Evolutionary conservation across 1,140 invertebrate species (phyloP).

Genomic region (Drosophila ficusphila): DNA sequence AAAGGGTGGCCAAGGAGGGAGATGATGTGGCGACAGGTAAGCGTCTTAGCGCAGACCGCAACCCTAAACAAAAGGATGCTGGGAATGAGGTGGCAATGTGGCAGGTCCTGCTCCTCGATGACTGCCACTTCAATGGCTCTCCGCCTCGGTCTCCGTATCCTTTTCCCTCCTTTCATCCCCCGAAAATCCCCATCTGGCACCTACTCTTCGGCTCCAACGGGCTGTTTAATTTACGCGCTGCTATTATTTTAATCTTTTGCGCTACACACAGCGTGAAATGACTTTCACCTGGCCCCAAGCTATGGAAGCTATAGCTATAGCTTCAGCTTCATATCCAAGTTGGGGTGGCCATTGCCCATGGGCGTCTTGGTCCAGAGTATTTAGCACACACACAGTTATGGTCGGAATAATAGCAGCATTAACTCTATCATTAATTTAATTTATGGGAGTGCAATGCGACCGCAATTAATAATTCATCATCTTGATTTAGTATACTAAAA

Average conservation of each 20-base stretch:
- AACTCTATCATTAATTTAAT: not conserved
- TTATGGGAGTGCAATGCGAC: not conserved
- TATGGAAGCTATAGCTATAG: conserved; percentile 7
- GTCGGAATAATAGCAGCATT: conserved; percentile 8
- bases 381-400: conserved; percentile 54
- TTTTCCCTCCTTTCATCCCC: not conserved
- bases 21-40: conserved; percentile 53
- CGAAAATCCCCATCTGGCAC: not conserved
- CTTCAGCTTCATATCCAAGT: conserved; percentile 5
- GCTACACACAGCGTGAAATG: conserved; percentile 80
- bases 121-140: conserved; percentile 42
- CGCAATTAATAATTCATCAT: not conserved
- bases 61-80: conserved; percentile 65
- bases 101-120: conserved; percentile 41
- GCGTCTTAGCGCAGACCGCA: conserved; percentile 70
- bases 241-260: conserved; percentile 83
- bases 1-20: conserved; percentile 11
- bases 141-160: not conserved
- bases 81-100: conserved; percentile 9
- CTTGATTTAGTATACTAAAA: not conserved
- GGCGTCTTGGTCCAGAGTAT: conserved; percentile 58
- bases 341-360: conserved; percentile 28
- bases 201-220: conserved; percentile 45
- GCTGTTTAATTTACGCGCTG: conserved; percentile 81
- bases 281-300: conserved; percentile 73